Evolutionary conservation across 2,888 invertebrate species (phyloP).

Genomic region (Linnaemya tessellans): DNA sequence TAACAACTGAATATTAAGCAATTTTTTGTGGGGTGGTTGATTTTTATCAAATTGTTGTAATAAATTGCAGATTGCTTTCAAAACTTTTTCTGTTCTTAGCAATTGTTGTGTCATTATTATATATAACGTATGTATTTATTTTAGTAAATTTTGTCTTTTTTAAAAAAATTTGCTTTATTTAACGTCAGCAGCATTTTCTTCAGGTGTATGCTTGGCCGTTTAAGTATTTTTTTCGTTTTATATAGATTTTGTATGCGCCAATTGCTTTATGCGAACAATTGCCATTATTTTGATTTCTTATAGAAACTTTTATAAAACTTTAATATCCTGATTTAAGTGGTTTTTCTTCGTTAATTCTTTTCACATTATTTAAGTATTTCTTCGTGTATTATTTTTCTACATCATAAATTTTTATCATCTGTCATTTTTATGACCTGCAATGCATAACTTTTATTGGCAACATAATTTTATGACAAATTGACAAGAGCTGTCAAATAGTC

Average conservation of each 20-base stretch:
- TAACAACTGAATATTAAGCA: neutral
- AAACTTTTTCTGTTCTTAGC: neutral
- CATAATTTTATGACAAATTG: slow-evolving; percentile 64
- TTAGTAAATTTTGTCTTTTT: too few species aligned
- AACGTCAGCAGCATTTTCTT: too few species aligned
- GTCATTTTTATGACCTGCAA: slow-evolving; percentile 65
- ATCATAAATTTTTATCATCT: slow-evolving; percentile 64
- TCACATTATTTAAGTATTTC: slow-evolving; percentile 2
- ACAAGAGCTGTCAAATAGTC: slow-evolving; percentile 48
- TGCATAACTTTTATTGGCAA: slow-evolving; percentile 64
- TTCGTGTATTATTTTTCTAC: slow-evolving; percentile 10
- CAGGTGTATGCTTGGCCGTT: neutral
- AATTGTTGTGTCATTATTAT: neutral
- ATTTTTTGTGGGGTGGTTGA: neutral
- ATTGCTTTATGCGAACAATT: neutral
- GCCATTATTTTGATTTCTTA: slow-evolving; percentile 32
- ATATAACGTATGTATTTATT: too few species aligned
- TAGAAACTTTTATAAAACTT: neutral
- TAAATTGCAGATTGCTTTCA: neutral
- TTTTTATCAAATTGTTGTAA: neutral
- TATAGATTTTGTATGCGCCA: neutral
- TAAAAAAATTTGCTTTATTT: too few species aligned
- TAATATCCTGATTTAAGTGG: neutral
- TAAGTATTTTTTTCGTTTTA: slow-evolving; percentile 9
- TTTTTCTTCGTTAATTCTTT: slow-evolving; percentile 14